Base-by-base conservation (phyloP, 1,140 invertebrate species). In the Drosophila pallidifrons region DNA sequence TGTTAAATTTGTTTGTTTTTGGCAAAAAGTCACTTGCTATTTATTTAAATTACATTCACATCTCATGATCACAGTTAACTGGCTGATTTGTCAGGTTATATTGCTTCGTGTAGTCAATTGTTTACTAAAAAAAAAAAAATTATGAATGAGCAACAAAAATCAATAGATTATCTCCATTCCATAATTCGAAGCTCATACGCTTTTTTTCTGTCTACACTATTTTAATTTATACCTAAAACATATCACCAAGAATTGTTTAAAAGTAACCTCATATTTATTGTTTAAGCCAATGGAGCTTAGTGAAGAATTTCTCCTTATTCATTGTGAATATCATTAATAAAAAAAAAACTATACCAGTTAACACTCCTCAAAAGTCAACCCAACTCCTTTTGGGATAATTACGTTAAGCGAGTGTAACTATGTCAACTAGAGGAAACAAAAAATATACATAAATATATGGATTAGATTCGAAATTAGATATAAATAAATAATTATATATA, bases 181-280 rank as follows among this genome's bases (percentile, higher is more conserved):
- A 74, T 60, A 79, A 55, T 61, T n/a, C 8, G 46, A 52, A 64
- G 38, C 38, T 60, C 20, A 35, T 20, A 10, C 63, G 43, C 20
- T 59, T 38, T 65, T 38, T 30, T 46, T 61, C 20, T 45, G 6
- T 60, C 45, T 43, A 46, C 72, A 35, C 35, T 15, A 71, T 61
- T 38, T 38, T 38, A 38, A 64, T 74, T 76, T 64, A 74, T 67
- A 61, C 49, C 41, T 32, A 38, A 38, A 38, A 81, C 82, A 82
- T 87, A 87, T 87, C 80, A 88, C 49, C 87, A 68, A 66, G 60
- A 61, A 68, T 61, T 72, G 52, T 58, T 72, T 74, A 72, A 47
- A 41, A 68, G 41, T 35, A 73, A 60, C 49, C 32, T 55, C 47
- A 80, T 73, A 64, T 32, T 38, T 47, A 79, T 76, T 71, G 51